These are phyloP conservation scores for Araneus ventricosus DNA, from an alignment of 1,140 invertebrate species.

Conservation along the genomic window DNA sequence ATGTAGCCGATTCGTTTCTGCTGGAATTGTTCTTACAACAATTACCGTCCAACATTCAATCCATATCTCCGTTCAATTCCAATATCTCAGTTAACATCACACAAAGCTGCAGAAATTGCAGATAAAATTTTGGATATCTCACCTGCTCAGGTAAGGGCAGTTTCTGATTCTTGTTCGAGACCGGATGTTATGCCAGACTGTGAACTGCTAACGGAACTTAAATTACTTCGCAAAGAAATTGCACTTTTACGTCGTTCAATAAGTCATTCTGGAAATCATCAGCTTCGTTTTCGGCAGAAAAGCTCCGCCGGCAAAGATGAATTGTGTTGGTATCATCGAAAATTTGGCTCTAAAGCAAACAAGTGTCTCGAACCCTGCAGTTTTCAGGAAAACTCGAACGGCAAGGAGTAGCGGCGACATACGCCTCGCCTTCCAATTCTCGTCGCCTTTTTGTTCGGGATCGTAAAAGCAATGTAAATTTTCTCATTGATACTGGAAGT, in stretches of 20 bases:
- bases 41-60: not conserved
- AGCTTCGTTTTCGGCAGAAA: too few relatives aligned
- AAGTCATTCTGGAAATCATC: not conserved
- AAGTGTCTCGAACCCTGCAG: not conserved
- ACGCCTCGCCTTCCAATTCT: not conserved
- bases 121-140: constrained; percentile 20
- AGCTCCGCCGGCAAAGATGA: too few relatives aligned
- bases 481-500: too few relatives aligned
- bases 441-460: constrained; percentile 63
- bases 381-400: not conserved
- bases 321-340: constrained; percentile 7
- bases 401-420: constrained; percentile 19
- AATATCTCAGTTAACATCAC: not conserved
- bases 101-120: not conserved
- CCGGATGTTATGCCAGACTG: not conserved
- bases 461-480: not conserved
- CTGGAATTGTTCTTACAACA: constrained; percentile 46
- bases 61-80: not conserved
- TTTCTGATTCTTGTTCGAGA: not conserved
- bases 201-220: not conserved
- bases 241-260: not conserved
- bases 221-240: not conserved
- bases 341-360: not conserved
- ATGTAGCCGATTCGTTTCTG: not conserved
- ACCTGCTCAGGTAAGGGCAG: not conserved